phyloP scores from a whole-genome alignment of 1,140 invertebrate species.

The Heliconius eleuchia region DNA sequence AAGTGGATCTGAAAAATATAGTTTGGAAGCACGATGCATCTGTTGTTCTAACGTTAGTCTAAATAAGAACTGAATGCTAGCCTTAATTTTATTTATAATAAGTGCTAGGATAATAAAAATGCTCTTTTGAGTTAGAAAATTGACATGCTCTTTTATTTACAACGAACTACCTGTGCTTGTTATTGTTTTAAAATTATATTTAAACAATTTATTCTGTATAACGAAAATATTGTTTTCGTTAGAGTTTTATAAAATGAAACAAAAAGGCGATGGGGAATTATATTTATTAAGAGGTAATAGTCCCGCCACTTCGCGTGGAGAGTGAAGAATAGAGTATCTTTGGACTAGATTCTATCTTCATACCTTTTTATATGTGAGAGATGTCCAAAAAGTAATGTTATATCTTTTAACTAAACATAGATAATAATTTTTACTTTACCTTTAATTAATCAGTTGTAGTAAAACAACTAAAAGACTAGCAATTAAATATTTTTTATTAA shows the following conservation, averaged over 20 bases:
- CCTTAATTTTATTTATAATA: conserved; percentile 78
- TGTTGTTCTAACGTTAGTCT: conserved; percentile 63
- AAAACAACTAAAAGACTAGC: neutral
- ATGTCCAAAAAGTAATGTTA: too few relatives aligned
- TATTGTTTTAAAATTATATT: too few relatives aligned
- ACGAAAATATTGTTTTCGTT: too few relatives aligned
- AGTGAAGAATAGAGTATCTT: too few relatives aligned
- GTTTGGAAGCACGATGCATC: conserved; percentile 23
- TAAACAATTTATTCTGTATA: too few relatives aligned
- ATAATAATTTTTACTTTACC: too few relatives aligned
- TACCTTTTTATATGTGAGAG: too few relatives aligned
- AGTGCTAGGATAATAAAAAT: conserved; percentile 77
- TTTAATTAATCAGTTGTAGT: neutral
- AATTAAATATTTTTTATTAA: neutral
- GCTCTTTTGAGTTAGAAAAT: conserved; percentile 79
- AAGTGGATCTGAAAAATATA: conserved; percentile 8
- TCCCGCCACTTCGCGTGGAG: too few relatives aligned
- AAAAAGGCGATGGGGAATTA: too few relatives aligned
- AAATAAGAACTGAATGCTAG: conserved; percentile 78
- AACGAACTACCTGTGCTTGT: neutral
- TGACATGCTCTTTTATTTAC: conserved; percentile 68
- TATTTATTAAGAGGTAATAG: too few relatives aligned
- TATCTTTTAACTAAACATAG: neutral
- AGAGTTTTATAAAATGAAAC: too few relatives aligned
- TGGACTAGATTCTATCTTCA: too few relatives aligned